Base-by-base conservation (phyloP, 2,888 invertebrate species). In the Cosmia trapezina region DNA sequence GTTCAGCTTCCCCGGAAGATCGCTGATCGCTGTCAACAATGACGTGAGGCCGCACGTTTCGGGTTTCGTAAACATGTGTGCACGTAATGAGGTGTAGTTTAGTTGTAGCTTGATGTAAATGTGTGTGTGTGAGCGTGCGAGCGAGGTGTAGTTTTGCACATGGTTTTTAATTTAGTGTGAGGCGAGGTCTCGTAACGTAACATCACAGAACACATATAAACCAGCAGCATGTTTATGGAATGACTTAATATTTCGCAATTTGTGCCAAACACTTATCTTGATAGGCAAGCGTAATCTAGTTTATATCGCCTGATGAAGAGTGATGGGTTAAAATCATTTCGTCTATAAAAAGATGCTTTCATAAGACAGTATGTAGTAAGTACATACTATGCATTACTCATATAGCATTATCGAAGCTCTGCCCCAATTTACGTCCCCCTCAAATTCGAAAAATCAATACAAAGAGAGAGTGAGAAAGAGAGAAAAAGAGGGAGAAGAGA, bases 261-360 rank as follows among this genome's bases (percentile, higher is more conserved):
- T 69, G 41, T 83, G 78, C 68, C 72, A 73, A 65, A 78, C 57
- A 65, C 78, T 84, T 78, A 86, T 85, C 84, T 84, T 70, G 77
- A 76, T 71, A 78, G 71, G 73, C 51, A 72, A 85, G 72, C 68
- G 77, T 61, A 76, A 73, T 83, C 83, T 81, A 69, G 70, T 77
- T 82, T 84, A 78, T 63, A 33, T 28, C 28, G 57, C 63, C 60
- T 76, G 73, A 68, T 76, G 76, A 80, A 75, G 77, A 82, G 37
- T 77, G 69, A 78, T 85, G 64, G 76, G 59, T 73, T 80, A 73
- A 73, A 78, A 83, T 79, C 54, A 69, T 70, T 62, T 53, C n/a
- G 19, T 47, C 47, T 67, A 63, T 68, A 74, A 65, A 73, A 77
- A 72, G 70, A 83, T 70, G 56, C 51, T 74, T 60, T 60, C 53